Percentiles rank a stretch among this genome's conserved stretches.
Evolutionary conservation across 2,113 vertebrate species (phyloP).

Genomic region (Sphyrna mokarran): DNA sequence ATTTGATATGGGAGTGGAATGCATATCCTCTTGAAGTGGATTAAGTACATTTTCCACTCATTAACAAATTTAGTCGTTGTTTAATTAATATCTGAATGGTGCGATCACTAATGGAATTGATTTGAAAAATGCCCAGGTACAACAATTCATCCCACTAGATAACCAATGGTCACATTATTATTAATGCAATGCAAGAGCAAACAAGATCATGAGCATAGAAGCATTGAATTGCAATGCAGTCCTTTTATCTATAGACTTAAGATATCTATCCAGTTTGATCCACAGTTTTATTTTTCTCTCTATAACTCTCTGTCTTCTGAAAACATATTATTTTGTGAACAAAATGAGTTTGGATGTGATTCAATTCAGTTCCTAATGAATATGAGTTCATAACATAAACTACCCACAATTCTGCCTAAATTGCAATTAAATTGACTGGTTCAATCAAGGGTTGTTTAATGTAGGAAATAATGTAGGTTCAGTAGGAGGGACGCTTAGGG

Average conservation of each 20-base stretch:
- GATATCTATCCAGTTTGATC: not conserved
- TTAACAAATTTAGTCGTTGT: not conserved
- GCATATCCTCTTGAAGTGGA: not conserved
- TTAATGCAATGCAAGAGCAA: not conserved
- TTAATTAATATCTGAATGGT: not conserved
- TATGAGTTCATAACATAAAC: not conserved
- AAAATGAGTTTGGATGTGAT: constrained; percentile 17
- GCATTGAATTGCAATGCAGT: not conserved
- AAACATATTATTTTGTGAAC: not conserved
- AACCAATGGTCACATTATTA: constrained; percentile 7
- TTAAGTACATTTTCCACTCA: not conserved
- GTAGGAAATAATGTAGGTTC: not conserved
- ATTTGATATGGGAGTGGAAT: not conserved
- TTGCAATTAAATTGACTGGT: not conserved
- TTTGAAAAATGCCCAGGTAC: not conserved
- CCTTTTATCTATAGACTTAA: not conserved
- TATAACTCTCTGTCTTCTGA: not conserved
- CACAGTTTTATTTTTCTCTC: not conserved
- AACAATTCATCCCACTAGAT: not conserved
- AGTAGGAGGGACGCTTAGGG: not conserved
- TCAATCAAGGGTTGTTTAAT: not conserved
- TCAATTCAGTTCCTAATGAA: not conserved
- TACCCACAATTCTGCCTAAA: not conserved
- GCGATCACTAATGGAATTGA: too few relatives aligned
- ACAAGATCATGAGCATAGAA: not conserved